Base-by-base conservation (phyloP, 2,888 invertebrate species). In the Chrysodeixis includens region DNA sequence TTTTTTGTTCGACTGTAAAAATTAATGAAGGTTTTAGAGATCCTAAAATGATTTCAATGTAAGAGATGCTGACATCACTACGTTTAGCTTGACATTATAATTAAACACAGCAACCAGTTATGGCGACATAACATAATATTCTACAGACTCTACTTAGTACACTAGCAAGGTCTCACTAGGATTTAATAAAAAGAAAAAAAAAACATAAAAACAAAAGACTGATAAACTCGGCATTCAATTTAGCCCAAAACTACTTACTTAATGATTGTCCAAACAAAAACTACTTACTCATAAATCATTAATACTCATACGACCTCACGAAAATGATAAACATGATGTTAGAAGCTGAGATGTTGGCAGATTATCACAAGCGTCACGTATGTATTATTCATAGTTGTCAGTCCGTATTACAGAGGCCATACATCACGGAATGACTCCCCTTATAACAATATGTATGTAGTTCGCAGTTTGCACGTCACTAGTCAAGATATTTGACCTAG, bases 371-470 rank as follows among this genome's bases (percentile, higher is more conserved):
- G 83, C 84, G 76, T 86, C 84, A 80, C 79, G 78, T 81, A 92
- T 93, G 93, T 90, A 89, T 94, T 93, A 94, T 94, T 94, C 93
- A 94, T 94, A 86, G 84, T 86, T 87, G 88, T 91, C 90, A 85
- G 83, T 83, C 79, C 86, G 80, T 84, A 90, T 91, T 90, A 92
- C 86, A 83, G 82, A 66, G 76, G 82, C 80, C 83, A 90, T 93
- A 89, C 87, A 87, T 93, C 91, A 91, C 76, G 70, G 82, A 76
- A 85, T 84, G 85, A 86, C 85, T 86, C 82, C 87, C 88, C 84
- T 81, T 87, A 87, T 84, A 72, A 83, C 79, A 82, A 84, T 84
- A 80, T 81, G 83, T 84, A 80, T 81, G 83, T 81, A 76, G 74
- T 74, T 65, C 52, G 62, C 26, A 26, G 26, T 26, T 63, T 67